Conservation (phyloP, 2,888 invertebrate genomes). For the Anoplius nigerrimus region DNA sequence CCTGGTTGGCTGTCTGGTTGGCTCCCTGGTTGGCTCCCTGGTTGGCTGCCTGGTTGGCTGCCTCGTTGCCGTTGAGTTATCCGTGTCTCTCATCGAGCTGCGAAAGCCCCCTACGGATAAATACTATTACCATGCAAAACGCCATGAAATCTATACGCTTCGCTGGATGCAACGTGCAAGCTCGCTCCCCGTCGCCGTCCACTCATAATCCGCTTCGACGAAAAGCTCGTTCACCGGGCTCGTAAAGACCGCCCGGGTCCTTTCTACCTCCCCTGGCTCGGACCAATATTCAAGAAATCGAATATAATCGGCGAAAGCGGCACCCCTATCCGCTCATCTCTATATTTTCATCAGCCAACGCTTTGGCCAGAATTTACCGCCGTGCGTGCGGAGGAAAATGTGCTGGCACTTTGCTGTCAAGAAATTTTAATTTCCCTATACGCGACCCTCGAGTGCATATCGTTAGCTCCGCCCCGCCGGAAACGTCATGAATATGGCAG, state of each 20-base stretch:
- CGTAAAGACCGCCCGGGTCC: background rate
- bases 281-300: too few relatives aligned
- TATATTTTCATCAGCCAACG: too few relatives aligned
- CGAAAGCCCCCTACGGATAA: constrained; percentile 30
- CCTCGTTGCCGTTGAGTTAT: constrained; percentile 24
- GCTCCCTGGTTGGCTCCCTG: too few relatives aligned
- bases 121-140: constrained; percentile 39
- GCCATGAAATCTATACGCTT: constrained; percentile 21
- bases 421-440: too few relatives aligned
- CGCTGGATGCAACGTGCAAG: constrained; percentile 7
- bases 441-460: background rate
- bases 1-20: too few relatives aligned
- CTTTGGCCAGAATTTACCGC: too few relatives aligned
- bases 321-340: too few relatives aligned
- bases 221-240: constrained; percentile 15
- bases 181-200: constrained; percentile 1
- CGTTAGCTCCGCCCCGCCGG: background rate
- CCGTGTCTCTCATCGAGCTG: constrained; percentile 15
- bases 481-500: background rate
- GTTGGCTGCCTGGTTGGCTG: too few relatives aligned
- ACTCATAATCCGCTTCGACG: constrained; percentile 16
- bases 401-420: too few relatives aligned
- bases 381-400: too few relatives aligned
- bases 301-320: too few relatives aligned
- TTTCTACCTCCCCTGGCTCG: background rate